Percentiles rank a stretch among this genome's conserved stretches.
These are phyloP conservation scores for Shargacucullia verbasci DNA, from an alignment of 2,888 invertebrate genomes.

Conservation along the genomic window DNA sequence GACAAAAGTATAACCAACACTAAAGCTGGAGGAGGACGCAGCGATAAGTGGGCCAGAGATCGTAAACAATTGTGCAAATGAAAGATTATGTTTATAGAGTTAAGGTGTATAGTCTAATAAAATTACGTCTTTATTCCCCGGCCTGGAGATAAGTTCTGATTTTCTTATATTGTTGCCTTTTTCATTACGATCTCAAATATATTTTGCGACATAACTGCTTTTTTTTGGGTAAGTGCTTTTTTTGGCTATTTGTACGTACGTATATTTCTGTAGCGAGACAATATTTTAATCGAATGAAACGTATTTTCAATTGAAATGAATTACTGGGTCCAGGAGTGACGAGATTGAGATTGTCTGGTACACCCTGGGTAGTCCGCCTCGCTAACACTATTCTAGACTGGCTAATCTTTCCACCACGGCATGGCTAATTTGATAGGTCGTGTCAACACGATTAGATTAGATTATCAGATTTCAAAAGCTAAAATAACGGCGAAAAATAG, in stretches of 20 bases:
- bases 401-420: too few species aligned
- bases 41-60: conserved; percentile 63
- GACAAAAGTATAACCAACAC: conserved; percentile 50
- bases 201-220: conserved; percentile 40
- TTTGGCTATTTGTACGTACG: neutral
- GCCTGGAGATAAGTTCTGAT: conserved; percentile 74
- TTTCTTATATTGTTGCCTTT: conserved; percentile 60
- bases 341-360: too few species aligned
- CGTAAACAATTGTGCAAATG: conserved; percentile 85
- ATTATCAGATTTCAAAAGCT: too few species aligned
- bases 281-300: too few species aligned
- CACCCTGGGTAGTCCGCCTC: too few species aligned
- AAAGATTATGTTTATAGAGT: conserved; percentile 88
- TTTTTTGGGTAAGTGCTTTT: conserved; percentile 21
- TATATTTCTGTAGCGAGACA: too few species aligned
- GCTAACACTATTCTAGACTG: too few species aligned
- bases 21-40: conserved; percentile 54
- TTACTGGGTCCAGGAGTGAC: too few species aligned
- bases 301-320: too few species aligned
- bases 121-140: conserved; percentile 78
- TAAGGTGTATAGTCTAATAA: conserved; percentile 84
- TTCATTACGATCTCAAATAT: conserved; percentile 51
- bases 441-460: too few species aligned
- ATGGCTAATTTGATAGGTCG: too few species aligned
- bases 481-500: too few species aligned